Evolutionary conservation across 2,888 invertebrate species (phyloP).

Genomic region (Hirtodrosophila confusa): DNA sequence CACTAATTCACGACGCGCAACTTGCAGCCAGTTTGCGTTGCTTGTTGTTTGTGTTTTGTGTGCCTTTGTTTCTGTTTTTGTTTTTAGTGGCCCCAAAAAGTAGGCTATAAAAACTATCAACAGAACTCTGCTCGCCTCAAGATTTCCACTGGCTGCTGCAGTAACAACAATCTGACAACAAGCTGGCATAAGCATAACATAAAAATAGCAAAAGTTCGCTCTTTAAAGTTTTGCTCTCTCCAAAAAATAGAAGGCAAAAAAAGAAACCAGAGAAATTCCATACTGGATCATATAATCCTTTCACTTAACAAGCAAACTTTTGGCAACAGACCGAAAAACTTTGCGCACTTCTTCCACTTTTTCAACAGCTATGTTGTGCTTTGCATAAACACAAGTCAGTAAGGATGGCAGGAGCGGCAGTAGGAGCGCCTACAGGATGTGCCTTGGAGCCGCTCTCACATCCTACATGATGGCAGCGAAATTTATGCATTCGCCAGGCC

Average conservation of each 20-base stretch:
- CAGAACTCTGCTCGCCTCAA: conserved; percentile 47
- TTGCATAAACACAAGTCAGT: conserved; percentile 74
- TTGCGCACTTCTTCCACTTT: conserved; percentile 41
- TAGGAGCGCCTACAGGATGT: conserved; percentile 39
- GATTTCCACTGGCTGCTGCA: conserved; percentile 49
- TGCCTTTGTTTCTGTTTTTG: conserved; percentile 16
- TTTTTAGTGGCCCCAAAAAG: conserved; percentile 46
- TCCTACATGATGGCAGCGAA: conserved; percentile 48
- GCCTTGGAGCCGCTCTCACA: conserved; percentile 45
- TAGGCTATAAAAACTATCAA: conserved; percentile 77
- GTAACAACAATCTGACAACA: conserved; percentile 60
- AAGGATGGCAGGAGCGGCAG: conserved; percentile 31
- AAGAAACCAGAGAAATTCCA: conserved; percentile 12
- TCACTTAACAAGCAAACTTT: conserved; percentile 79
- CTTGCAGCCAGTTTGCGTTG: conserved; percentile 19
- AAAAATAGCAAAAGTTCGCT: conserved; percentile 63
- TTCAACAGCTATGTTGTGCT: conserved; percentile 58
- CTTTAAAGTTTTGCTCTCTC: conserved; percentile 50
- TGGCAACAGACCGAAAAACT: conserved; percentile 72
- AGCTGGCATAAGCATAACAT: conserved; percentile 64
- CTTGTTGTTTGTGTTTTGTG: conserved; percentile 16
- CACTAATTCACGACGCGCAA: conserved; percentile 64
- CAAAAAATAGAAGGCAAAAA: conserved; percentile 16
- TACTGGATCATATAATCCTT: conserved; percentile 75
- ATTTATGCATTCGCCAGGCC: conserved; percentile 71